phyloP scores from a whole-genome alignment of 2,113 vertebrate species.

The Percina caprodes region DNA sequence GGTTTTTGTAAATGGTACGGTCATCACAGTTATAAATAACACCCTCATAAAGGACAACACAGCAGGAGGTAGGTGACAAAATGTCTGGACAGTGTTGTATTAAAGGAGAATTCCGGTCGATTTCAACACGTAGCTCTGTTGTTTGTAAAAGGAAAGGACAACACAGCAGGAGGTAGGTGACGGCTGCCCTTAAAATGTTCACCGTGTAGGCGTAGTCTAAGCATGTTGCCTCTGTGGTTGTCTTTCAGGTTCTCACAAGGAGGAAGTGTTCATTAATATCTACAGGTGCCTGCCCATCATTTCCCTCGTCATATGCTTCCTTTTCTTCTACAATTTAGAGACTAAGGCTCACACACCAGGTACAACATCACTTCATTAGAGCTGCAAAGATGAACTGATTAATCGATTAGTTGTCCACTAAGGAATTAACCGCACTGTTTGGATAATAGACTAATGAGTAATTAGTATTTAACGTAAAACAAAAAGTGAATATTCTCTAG shows the following conservation, averaged over 20 bases:
- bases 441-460: no score
- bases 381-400: no score
- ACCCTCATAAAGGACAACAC: rapidly evolving
- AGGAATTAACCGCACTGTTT: no score
- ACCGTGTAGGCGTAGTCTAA: not conserved
- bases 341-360: slow-evolving; percentile 8
- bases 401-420: no score
- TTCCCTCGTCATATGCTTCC: not conserved
- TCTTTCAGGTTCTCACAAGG: not conserved
- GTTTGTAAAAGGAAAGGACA: no score
- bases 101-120: no score
- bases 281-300: slow-evolving; percentile 36
- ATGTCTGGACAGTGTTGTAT: no score
- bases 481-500: no score
- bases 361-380: not conserved
- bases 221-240: not conserved
- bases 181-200: not conserved
- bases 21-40: slow-evolving; percentile 36
- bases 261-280: not conserved
- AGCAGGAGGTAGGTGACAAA: rapidly evolving
- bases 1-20: not conserved
- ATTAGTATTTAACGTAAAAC: no score
- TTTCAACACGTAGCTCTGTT: no score
- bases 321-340: not conserved
- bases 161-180: slow-evolving; percentile 1